Percentiles rank a stretch among this genome's conserved stretches.
Evolutionary conservation across 2,797 vertebrate species (phyloP).

Genomic region (Meda fulgida): DNA sequence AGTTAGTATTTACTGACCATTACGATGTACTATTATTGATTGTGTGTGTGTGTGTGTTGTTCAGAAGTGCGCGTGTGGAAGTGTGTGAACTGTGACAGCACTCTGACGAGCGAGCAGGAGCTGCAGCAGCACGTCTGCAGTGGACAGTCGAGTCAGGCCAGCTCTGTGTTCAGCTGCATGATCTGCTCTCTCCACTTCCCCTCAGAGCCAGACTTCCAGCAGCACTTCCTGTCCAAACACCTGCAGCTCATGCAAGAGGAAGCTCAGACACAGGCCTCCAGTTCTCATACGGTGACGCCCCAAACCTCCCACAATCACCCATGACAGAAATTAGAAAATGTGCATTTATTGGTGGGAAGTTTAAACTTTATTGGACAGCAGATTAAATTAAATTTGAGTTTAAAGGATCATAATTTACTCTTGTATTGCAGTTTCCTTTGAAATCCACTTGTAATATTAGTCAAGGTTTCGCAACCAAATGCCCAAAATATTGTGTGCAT

Average conservation of each 20-base stretch:
- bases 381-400: too few species aligned
- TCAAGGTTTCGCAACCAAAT: background rate
- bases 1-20: background rate
- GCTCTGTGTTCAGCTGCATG: slow-evolving; percentile 76
- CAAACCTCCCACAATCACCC: background rate
- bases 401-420: background rate
- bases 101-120: slow-evolving; percentile 76
- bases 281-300: slow-evolving; percentile 70
- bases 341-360: background rate
- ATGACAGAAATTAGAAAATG: background rate
- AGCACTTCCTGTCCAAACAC: slow-evolving; percentile 81
- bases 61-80: slow-evolving; percentile 54
- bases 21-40: background rate
- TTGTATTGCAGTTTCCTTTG: background rate
- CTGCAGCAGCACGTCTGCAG: slow-evolving; percentile 80
- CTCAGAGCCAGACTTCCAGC: slow-evolving; percentile 79
- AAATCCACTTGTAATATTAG: background rate
- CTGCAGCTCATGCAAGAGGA: slow-evolving; percentile 69
- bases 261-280: slow-evolving; percentile 61
- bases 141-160: slow-evolving; percentile 72
- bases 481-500: background rate
- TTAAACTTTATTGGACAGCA: too few species aligned
- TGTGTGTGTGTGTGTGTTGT: background rate
- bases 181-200: slow-evolving; percentile 80
- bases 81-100: slow-evolving; percentile 76